Evolutionary conservation across 2,113 vertebrate species (phyloP).

Genomic region (Artemisiospiza belli): DNA sequence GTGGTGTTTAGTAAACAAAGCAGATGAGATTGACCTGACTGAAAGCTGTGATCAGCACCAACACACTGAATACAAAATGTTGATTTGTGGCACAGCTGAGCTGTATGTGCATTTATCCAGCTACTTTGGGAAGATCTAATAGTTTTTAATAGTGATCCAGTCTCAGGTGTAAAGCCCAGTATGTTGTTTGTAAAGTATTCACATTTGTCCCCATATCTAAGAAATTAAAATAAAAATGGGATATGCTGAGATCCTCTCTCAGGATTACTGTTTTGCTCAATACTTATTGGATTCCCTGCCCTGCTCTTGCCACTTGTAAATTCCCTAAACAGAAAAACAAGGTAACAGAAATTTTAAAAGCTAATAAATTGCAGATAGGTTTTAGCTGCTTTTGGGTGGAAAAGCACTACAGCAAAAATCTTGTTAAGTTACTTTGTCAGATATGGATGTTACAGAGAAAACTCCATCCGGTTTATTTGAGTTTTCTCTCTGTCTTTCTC

Average conservation of each 20-base stretch:
- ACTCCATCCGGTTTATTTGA: background rate
- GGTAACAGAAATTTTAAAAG: background rate
- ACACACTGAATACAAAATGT: slow-evolving; percentile 12
- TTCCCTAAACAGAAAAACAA: background rate
- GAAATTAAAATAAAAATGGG: background rate
- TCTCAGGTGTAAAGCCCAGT: background rate
- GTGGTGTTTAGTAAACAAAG: slow-evolving; percentile 63
- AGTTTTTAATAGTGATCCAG: background rate
- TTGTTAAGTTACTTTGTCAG: background rate
- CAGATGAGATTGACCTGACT: slow-evolving; percentile 38
- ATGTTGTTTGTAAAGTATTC: background rate
- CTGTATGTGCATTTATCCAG: background rate
- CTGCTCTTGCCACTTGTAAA: background rate
- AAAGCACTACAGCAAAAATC: background rate
- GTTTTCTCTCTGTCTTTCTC: background rate
- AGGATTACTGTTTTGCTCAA: background rate
- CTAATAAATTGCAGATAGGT: background rate
- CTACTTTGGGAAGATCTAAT: background rate
- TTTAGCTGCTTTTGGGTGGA: background rate
- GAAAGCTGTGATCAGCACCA: slow-evolving; percentile 44
- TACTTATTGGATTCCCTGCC: background rate
- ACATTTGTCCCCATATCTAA: background rate
- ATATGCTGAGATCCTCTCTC: background rate
- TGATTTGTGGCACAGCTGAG: background rate
- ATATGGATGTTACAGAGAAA: background rate